Percentiles rank a stretch among this genome's conserved stretches.
phyloP scores from a whole-genome alignment of 2,113 vertebrate genomes.

The Halcyon senegalensis region DNA sequence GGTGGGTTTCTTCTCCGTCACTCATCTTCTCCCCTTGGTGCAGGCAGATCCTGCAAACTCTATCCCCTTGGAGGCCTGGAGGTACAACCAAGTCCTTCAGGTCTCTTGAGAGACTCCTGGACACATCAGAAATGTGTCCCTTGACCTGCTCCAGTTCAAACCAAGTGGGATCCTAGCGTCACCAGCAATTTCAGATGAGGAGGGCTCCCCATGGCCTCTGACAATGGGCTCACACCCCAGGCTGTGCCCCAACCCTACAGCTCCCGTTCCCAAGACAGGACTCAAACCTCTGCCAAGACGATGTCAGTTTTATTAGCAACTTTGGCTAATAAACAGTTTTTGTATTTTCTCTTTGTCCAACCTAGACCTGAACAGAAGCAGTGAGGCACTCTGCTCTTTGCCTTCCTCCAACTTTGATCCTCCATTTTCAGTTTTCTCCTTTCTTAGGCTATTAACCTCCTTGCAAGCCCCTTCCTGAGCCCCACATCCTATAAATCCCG shows the following conservation, averaged over 20 bases:
- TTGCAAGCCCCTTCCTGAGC: neutral
- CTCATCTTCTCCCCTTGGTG: neutral
- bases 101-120: neutral
- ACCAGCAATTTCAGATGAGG: neutral
- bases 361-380: neutral
- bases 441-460: neutral
- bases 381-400: neutral
- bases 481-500: neutral
- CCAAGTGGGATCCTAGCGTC: accelerated
- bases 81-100: neutral
- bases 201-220: neutral
- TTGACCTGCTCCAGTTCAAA: neutral
- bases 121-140: neutral
- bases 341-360: neutral
- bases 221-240: neutral
- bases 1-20: neutral
- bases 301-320: neutral
- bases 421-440: neutral
- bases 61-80: neutral
- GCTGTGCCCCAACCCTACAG: neutral
- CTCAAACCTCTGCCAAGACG: neutral
- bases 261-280: neutral
- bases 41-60: neutral
- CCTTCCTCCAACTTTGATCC: neutral
- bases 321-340: neutral